Conservation (phyloP, 1,140 invertebrate species). For the Pomacea maculata region DNA sequence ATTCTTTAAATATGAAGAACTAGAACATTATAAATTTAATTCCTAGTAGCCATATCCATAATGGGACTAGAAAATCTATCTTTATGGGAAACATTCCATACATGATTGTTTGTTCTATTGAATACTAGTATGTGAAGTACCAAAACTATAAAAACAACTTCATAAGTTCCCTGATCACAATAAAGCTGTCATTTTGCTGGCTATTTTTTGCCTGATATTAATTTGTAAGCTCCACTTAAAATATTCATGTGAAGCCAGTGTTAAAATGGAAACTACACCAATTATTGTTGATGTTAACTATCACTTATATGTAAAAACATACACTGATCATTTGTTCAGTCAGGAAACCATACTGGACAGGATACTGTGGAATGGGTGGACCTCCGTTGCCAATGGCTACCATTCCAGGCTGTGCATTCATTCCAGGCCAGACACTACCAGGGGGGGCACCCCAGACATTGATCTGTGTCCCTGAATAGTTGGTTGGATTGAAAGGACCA, state of each 20-base stretch:
- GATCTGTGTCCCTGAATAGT: slow-evolving; percentile 66
- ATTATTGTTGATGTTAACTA: not conserved
- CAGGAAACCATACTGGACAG: slow-evolving; percentile 59
- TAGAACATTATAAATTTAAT: no score
- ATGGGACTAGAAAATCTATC: no score
- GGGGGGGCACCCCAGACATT: slow-evolving; percentile 64
- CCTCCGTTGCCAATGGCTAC: slow-evolving; percentile 40
- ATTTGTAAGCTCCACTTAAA: no score
- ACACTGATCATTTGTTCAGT: slow-evolving; percentile 63
- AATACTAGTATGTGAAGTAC: no score
- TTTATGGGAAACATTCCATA: no score
- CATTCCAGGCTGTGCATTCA: slow-evolving; percentile 36
- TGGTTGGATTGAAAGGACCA: slow-evolving; percentile 63
- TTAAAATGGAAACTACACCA: not conserved
- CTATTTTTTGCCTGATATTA: no score
- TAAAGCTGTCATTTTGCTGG: no score
- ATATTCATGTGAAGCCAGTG: not conserved
- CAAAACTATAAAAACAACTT: no score
- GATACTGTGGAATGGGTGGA: slow-evolving; percentile 39
- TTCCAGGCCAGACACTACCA: slow-evolving; percentile 34
- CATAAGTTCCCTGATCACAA: no score
- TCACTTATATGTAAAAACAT: slow-evolving; percentile 7
- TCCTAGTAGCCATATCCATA: no score
- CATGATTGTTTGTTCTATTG: no score
- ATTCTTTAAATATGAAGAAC: no score